Percentiles rank a stretch among this genome's conserved stretches.
Evolutionary conservation across 2,113 vertebrate species (phyloP).

Genomic region (Salvelinus namaycush): DNA sequence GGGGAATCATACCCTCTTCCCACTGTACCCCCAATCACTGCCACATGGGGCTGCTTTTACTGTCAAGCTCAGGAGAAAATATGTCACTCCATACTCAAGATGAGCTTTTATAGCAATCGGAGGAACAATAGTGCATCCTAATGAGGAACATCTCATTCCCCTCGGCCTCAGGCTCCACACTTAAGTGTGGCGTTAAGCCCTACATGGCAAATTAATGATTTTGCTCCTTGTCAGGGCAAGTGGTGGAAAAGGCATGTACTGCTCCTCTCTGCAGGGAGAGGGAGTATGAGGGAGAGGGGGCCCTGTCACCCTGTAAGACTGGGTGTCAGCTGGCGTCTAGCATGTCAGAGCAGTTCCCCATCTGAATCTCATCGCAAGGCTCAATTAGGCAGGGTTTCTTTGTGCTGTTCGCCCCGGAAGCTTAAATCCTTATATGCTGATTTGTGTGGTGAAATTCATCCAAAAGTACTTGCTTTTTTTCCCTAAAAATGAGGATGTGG

Average conservation of each 20-base stretch:
- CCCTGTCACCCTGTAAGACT: conserved; percentile 44
- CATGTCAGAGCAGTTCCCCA: conserved; percentile 26
- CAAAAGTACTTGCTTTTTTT: background rate
- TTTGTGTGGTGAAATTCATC: background rate
- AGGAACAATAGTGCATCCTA: conserved; percentile 73
- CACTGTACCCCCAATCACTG: conserved; percentile 48
- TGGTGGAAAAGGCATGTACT: conserved; percentile 51
- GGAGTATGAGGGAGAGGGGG: conserved; percentile 40
- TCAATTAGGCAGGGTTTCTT: conserved; percentile 43
- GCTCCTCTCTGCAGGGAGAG: conserved; percentile 47
- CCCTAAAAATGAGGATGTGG: background rate
- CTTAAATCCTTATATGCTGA: background rate
- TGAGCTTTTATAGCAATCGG: conserved; percentile 64
- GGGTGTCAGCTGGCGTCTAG: conserved; percentile 51
- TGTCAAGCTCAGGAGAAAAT: conserved; percentile 66
- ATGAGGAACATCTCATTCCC: conserved; percentile 62
- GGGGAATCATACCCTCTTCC: conserved; percentile 29
- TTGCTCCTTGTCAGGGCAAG: conserved; percentile 61
- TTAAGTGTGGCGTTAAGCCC: conserved; percentile 42
- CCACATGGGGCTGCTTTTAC: conserved; percentile 52
- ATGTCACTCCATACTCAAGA: conserved; percentile 61
- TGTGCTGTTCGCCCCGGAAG: background rate
- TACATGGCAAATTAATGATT: conserved; percentile 66
- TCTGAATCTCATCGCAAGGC: conserved; percentile 32
- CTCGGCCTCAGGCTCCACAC: conserved; percentile 27